Evolutionary conservation across 2,113 vertebrate species (phyloP), one percentile per base, ranked within the genome.

Genomic region (Leucopternis melanops): DNA sequence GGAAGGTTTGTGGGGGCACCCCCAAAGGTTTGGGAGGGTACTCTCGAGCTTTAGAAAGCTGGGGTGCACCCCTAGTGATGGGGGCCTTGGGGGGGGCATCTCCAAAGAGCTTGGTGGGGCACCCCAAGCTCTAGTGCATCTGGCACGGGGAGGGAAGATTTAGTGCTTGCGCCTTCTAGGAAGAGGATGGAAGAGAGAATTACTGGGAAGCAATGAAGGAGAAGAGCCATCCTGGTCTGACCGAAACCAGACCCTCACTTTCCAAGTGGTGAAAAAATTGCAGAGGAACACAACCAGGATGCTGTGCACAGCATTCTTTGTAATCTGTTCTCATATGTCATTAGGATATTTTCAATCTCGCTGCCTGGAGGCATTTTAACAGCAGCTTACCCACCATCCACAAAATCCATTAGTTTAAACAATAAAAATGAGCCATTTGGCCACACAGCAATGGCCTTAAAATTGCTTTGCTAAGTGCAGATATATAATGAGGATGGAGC

Each of bases 391-490:
- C 72, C 54, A 88, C 63, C 49, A 62, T 71, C 83, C 92, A 97
- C 91, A 95, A 95, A 96, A 93, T 13, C 72, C 70, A 92, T 97
- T 92, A 88, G 81, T 86, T 96, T 94, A 97, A 97, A 95, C 80
- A 97, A 72, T 92, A 94, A 97, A 84, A 94, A 85, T 22, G 66
- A 97, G 67, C 63, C 57, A 47, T 91, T 93, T 84, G 81, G 79
- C 38, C 58, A 74, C 40, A 67, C 44, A 86, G 52, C 8, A 14
- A 79, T 42, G 42, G 86, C 62, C 42, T 12, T 93, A 79, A 93
- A 94, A 96, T 95, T 90, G 67, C 62, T 81, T 93, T 77, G 91
- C 61, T 92, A 87, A 95, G 20, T 79, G 70, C 38, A 79, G 70
- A 65, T 82, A 29, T 49, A 31, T 50, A 84, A 93, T 19, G 81